Base-by-base conservation (phyloP, 2,888 invertebrate genomes). In the Monochamus alternatus region DNA sequence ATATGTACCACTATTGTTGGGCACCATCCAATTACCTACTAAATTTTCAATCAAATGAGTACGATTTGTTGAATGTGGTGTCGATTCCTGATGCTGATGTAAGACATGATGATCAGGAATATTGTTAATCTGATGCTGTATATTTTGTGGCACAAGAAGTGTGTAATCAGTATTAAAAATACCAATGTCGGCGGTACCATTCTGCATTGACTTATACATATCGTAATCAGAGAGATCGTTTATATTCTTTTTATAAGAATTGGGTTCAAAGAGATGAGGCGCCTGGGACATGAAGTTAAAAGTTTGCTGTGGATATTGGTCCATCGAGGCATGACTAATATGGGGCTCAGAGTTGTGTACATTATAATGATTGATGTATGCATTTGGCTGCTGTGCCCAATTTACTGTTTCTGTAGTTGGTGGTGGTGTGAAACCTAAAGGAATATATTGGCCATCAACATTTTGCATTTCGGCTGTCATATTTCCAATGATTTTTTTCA, bases 1-100 rank as follows among this genome's bases (percentile, higher is more conserved):
- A 84, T 94, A 95, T 8, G 94, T 94, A 14, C 94, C 94, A 71
- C 91, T 92, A 47, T 93, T 93, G 85, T 93, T 94, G 5, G 94
- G 93, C 51, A 92, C 80, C 66, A 83, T 92, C 92, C 94, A 93
- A 86, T 94, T 94, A 9, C 94, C 93, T 70, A 94, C 91, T 60
- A 95, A 90, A 88, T 94, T 94, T 83, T 94, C 94, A 75, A 95
- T 91, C 78, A 94, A 90, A 81, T 92, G 87, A 0, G 85, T 84
- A 68, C 80, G 81, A 55, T 81, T 81, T 12, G 81, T 30, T 38
- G 80, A 75, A 38, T 78, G 81, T 14, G 75, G 77, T 38, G 80
- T 63, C 5, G 79, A 55, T 43, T 83, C 81, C 73, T 78, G 79
- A 66, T 81, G 80, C 22, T 75, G 72, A 65, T 78, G 81, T 12